Conservation (phyloP, 2,888 invertebrate species). For the Tetragonula carbonaria region DNA sequence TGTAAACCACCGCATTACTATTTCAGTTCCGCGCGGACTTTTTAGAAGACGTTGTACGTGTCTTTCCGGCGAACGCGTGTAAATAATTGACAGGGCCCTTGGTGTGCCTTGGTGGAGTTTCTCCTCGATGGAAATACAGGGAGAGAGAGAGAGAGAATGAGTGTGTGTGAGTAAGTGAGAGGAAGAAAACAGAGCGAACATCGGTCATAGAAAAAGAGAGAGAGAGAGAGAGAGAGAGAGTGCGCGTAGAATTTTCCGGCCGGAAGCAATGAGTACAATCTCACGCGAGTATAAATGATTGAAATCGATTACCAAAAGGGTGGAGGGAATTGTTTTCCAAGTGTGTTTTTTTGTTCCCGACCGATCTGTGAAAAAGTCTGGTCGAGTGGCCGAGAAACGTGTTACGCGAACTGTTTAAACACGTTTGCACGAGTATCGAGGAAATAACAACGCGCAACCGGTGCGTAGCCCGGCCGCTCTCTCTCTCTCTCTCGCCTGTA, state of each 20-base stretch:
- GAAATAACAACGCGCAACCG: slow-evolving; percentile 22
- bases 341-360: not conserved
- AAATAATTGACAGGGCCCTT: slow-evolving; percentile 57
- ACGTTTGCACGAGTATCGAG: not conserved
- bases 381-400: not conserved
- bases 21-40: slow-evolving; percentile 57
- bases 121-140: not conserved
- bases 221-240: not conserved
- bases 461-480: not conserved
- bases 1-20: slow-evolving; percentile 66
- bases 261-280: slow-evolving; percentile 19
- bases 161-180: no score
- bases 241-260: not conserved
- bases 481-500: not conserved
- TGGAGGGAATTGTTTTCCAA: slow-evolving; percentile 15
- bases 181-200: not conserved
- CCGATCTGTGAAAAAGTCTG: slow-evolving; percentile 17
- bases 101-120: not conserved
- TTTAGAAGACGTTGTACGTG: slow-evolving; percentile 27
- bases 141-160: not conserved
- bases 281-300: slow-evolving; percentile 45
- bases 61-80: slow-evolving; percentile 43
- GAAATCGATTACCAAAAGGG: slow-evolving; percentile 41
- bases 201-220: not conserved
- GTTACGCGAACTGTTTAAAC: slow-evolving; percentile 20